A percentile compares a stretch with the other conserved stretches of the same genome.
Conservation (phyloP, 2,113 vertebrate genomes). For the Phalacrocorax aristotelis region DNA sequence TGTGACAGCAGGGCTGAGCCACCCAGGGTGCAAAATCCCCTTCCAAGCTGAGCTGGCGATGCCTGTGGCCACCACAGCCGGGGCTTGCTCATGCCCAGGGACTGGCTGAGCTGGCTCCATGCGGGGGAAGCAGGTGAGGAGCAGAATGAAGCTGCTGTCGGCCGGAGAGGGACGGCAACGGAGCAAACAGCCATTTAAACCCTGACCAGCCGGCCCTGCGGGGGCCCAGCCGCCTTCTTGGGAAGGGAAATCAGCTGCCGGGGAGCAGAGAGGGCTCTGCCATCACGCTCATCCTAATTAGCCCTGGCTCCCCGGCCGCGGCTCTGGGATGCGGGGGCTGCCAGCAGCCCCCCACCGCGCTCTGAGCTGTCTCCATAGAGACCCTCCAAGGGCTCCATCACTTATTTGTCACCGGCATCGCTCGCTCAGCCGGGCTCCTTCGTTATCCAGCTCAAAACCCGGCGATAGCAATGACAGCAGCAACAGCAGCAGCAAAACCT, state of each 20-base stretch:
- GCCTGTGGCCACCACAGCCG: not conserved
- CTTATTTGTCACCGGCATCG: not conserved
- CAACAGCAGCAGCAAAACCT: not conserved
- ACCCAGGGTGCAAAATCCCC: not conserved
- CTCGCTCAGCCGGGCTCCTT: not conserved
- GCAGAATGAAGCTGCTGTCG: not conserved
- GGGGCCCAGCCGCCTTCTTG: not conserved
- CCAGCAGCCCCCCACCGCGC: accelerated
- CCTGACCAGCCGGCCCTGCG: not conserved
- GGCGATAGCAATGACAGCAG: not conserved
- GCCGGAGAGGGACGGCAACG: not conserved
- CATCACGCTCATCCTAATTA: not conserved
- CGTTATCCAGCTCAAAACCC: not conserved
- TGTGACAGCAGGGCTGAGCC: not conserved
- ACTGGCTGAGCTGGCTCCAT: not conserved
- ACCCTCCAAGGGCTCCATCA: not conserved
- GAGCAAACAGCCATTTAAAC: not conserved
- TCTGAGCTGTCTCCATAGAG: not conserved
- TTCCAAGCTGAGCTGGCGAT: not conserved
- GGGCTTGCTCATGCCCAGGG: not conserved
- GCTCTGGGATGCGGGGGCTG: not conserved
- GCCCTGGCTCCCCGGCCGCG: not conserved
- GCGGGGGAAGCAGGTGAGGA: not conserved
- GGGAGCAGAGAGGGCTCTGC: not conserved
- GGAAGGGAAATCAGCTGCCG: not conserved